Evolutionary conservation across 2,113 vertebrate species (phyloP), one percentile per base, ranked within the genome.

Genomic region (Pituophis catenifer): DNA sequence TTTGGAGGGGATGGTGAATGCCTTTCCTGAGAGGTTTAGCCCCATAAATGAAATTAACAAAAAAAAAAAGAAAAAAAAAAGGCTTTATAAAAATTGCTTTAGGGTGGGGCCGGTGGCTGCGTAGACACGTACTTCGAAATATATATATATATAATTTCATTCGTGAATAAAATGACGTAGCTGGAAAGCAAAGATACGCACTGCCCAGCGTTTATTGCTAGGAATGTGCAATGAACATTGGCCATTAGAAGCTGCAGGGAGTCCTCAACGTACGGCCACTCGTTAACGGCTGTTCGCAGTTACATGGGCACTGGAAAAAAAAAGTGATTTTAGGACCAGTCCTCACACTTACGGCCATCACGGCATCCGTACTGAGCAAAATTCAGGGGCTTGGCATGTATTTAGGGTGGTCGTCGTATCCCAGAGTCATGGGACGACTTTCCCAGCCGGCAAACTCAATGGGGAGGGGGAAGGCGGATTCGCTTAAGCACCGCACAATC

Each of bases 101-200:
- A 81, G 15, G 29, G 15, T 15, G 52, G 52, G n/a, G n/a, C 0
- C 3, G n/a, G 33, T 19, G 29, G 50, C 3, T 21, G 50, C 4
- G 11, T 6, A n/a, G 48, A 29, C 38, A 0, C 8, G 1, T 5
- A 26, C 8, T 23, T 62, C 0, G 21, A 2, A 29, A 29, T 11
- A 8, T 58, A 2, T 23, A 5, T 26, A 29, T 11, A 8, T 58
- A 2, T 23, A 9, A 38, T 57, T 48, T 81, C 17, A 57, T 0
- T 57, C 8, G 11, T 5, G 62, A n/a, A 59, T 87, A 50, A 58
- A 62, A 23, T 5, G 15, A 21, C 24, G 19, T 52, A 8, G 26
- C 85, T 15, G 44, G 4, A 26, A 4, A 53, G 21, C 5, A 23
- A 24, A 13, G 17, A 6, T 7, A 29, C 2, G 29, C 26, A 24